Percentiles rank a stretch among this genome's conserved stretches.
These are phyloP conservation scores for Galeruca laticollis DNA, from an alignment of 2,888 invertebrate species.

Conservation along the genomic window DNA sequence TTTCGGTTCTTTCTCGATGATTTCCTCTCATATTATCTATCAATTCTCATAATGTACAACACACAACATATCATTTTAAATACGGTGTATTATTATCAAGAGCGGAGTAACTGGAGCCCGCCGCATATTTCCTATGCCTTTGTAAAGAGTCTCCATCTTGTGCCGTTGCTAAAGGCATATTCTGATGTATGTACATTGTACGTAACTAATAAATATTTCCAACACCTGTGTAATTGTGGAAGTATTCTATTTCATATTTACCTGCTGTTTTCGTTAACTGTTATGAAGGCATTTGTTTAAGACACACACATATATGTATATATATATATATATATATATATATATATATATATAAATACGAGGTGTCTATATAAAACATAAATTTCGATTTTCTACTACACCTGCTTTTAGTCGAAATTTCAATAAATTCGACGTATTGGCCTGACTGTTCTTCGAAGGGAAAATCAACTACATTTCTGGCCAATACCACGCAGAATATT, in stretches of 20 bases:
- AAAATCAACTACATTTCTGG: no score
- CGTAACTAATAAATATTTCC: slow-evolving; percentile 20
- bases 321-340: no score
- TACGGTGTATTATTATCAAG: slow-evolving; percentile 16
- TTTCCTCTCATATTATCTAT: slow-evolving; percentile 14
- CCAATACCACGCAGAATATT: no score
- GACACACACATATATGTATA: background rate
- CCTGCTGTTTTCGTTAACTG: slow-evolving; percentile 8
- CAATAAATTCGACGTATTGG: no score
- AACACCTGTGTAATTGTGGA: slow-evolving; percentile 21
- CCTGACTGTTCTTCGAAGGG: no score
- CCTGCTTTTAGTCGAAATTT: no score
- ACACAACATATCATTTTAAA: slow-evolving; percentile 24
- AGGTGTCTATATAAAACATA: no score
- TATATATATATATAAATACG: no score
- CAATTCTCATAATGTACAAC: slow-evolving; percentile 25
- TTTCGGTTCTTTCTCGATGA: slow-evolving; percentile 12
- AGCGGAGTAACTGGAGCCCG: slow-evolving; percentile 12
- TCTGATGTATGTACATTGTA: slow-evolving; percentile 12
- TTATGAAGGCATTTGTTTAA: background rate
- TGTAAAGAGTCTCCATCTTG: slow-evolving; percentile 13
- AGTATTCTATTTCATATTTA: background rate
- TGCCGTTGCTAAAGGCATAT: slow-evolving; percentile 20
- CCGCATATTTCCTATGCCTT: background rate
- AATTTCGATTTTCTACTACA: no score